Conservation (phyloP, 2,888 invertebrate species). For the Odontocolon sp. region DNA sequence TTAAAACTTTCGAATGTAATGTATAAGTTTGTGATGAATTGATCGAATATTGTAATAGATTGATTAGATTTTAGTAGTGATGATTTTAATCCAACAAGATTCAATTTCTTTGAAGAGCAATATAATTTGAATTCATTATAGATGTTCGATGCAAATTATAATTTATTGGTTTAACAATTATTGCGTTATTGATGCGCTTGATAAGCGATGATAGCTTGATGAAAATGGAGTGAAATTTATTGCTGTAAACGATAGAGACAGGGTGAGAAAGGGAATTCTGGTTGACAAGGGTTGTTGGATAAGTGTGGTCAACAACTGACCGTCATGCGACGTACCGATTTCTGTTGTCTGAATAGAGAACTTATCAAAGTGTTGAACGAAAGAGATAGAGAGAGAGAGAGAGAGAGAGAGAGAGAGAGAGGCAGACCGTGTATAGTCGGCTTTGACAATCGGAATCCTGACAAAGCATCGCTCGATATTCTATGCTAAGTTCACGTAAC, state of each 20-base stretch:
- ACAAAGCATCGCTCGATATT: constrained; percentile 52
- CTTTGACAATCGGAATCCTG: constrained; percentile 25
- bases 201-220: constrained; percentile 17
- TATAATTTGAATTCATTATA: too few species aligned
- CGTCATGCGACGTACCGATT: constrained; percentile 23
- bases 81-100: too few species aligned
- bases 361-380: constrained; percentile 38
- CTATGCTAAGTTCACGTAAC: constrained; percentile 23
- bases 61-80: too few species aligned
- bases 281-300: constrained; percentile 26
- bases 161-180: constrained; percentile 30
- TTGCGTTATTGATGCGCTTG: neutral
- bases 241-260: constrained; percentile 23
- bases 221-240: constrained; percentile 41
- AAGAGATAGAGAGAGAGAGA: constrained; percentile 8
- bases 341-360: constrained; percentile 15
- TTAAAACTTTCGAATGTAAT: too few species aligned
- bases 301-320: constrained; percentile 47
- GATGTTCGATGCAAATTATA: too few species aligned
- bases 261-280: constrained; percentile 3
- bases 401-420: constrained; percentile 12
- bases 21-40: too few species aligned
- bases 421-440: neutral
- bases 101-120: too few species aligned
- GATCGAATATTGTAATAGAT: too few species aligned